Percentiles rank a stretch among this genome's conserved stretches.
Evolutionary conservation across 2,888 invertebrate species (phyloP).

Genomic region (Phytoseiulus persimilis): DNA sequence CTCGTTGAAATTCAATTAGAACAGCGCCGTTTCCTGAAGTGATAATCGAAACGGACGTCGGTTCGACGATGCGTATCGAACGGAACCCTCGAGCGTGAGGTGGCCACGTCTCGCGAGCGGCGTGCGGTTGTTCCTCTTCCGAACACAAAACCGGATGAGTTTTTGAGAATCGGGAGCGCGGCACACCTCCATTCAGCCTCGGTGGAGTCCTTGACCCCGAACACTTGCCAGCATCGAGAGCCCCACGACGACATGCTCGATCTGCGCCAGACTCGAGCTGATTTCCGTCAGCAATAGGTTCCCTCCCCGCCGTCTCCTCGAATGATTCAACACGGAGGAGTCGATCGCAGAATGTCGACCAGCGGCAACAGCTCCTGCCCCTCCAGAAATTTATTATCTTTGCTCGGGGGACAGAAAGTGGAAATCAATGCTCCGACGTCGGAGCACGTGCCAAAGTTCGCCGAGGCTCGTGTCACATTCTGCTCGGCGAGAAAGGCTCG

Average conservation of each 20-base stretch:
- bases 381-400: background rate
- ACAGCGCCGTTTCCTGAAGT: background rate
- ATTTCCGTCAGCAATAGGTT: too few species aligned
- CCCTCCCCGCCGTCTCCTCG: background rate
- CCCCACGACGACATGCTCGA: too few species aligned
- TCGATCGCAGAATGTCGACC: background rate
- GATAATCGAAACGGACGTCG: background rate
- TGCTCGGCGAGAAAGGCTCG: background rate
- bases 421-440: background rate
- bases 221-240: too few species aligned
- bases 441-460: background rate
- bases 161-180: too few species aligned
- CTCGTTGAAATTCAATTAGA: background rate
- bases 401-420: background rate
- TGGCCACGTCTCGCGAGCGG: too few species aligned
- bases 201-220: too few species aligned
- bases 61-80: background rate
- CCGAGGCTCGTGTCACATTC: background rate
- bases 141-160: too few species aligned
- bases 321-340: background rate
- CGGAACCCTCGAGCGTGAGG: background rate
- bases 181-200: too few species aligned
- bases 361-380: too few species aligned
- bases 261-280: too few species aligned
- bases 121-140: too few species aligned